A percentile compares a stretch with the other conserved stretches of the same genome.
Conservation (phyloP, 2,797 vertebrate species). For the Rhabdomys pumilio region DNA sequence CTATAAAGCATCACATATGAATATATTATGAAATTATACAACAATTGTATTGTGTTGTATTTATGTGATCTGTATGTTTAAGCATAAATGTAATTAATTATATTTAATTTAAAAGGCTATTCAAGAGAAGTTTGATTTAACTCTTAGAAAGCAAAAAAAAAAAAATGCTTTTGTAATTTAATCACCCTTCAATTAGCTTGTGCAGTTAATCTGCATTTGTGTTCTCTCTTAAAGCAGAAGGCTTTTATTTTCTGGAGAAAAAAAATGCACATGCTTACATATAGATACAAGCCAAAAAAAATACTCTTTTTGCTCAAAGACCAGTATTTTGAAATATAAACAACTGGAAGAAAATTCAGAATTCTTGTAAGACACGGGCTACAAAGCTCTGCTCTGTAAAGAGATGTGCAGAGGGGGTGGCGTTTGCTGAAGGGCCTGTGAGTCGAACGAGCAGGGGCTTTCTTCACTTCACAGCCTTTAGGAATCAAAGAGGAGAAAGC, state of each 20-base stretch:
- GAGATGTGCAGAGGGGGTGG: not conserved
- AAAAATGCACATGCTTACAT: not conserved
- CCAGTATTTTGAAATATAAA: constrained; percentile 56
- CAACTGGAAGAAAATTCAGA: constrained; percentile 13
- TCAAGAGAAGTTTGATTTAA: constrained; percentile 63
- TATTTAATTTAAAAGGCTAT: constrained; percentile 69
- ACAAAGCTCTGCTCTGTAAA: not conserved
- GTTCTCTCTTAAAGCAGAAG: constrained; percentile 71
- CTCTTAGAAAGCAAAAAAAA: constrained; percentile 63
- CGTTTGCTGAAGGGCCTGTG: not conserved
- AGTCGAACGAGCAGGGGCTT: not conserved
- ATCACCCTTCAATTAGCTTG: constrained; percentile 68
- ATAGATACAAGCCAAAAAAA: constrained; percentile 25
- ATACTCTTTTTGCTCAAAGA: constrained; percentile 40
- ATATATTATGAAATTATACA: constrained; percentile 55
- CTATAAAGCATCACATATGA: not conserved
- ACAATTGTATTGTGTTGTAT: constrained; percentile 52
- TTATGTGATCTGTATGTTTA: constrained; percentile 44
- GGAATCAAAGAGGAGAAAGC: not conserved
- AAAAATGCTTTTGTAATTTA: constrained; percentile 70
- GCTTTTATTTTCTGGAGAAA: constrained; percentile 64
- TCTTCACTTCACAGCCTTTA: not conserved
- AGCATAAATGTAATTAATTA: constrained; percentile 68
- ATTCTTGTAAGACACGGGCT: not conserved
- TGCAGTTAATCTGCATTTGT: constrained; percentile 68